A percentile compares a stretch with the other conserved stretches of the same genome.
Evolutionary conservation across 2,797 vertebrate species (phyloP).

Genomic region (Microcaecilia unicolor): DNA sequence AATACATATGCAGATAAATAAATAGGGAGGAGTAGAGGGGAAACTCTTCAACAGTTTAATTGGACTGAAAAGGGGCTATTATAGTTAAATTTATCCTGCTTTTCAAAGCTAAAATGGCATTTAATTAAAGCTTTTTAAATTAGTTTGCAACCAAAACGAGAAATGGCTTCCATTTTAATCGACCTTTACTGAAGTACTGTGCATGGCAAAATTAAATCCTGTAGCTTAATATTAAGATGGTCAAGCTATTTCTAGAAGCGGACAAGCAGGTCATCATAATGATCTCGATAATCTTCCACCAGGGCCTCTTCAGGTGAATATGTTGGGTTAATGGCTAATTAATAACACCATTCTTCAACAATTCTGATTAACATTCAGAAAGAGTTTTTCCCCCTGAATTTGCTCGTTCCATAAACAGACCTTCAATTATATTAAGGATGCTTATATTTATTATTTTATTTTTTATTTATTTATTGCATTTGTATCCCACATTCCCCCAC

Average conservation of each 20-base stretch:
- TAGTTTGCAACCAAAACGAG: background rate
- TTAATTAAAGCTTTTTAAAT: slow-evolving; percentile 2
- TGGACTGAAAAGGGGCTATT: background rate
- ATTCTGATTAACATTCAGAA: background rate
- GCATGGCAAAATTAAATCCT: background rate
- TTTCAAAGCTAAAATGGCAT: background rate
- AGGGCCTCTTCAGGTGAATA: background rate
- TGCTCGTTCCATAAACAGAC: background rate
- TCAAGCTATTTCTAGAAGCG: background rate
- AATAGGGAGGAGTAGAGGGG: too few relatives aligned
- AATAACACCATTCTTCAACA: too few relatives aligned
- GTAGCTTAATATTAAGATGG: background rate
- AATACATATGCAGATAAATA: too few relatives aligned
- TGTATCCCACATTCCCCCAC: too few relatives aligned
- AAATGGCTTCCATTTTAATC: background rate
- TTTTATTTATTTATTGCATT: too few relatives aligned
- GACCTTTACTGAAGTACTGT: background rate
- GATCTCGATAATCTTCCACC: background rate
- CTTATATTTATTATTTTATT: background rate
- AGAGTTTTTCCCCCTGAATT: background rate
- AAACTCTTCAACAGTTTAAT: background rate
- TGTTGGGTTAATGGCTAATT: background rate
- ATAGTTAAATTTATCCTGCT: background rate
- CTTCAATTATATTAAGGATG: too few relatives aligned
- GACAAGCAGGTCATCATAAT: background rate